phyloP scores from a whole-genome alignment of 1,140 invertebrate genomes.

The Drosophila repleta region DNA sequence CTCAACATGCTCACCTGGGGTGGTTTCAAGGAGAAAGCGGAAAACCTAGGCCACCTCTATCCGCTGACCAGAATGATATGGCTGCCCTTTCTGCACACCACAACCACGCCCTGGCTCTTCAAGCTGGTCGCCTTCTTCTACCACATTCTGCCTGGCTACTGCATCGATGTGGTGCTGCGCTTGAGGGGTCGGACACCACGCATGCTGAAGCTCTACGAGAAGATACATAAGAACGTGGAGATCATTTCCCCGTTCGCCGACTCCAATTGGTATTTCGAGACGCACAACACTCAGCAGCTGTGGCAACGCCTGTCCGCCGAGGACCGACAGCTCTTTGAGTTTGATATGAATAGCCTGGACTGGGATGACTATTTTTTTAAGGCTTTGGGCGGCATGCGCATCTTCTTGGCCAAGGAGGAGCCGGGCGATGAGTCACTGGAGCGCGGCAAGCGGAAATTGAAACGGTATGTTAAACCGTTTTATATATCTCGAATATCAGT shows the following conservation, averaged over 20 bases:
- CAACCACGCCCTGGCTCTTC: conserved; percentile 80
- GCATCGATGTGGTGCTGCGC: conserved; percentile 85
- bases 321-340: conserved; percentile 88
- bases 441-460: conserved; percentile 1
- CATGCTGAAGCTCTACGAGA: conserved; percentile 88
- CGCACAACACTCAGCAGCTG: conserved; percentile 87
- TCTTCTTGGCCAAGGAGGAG: conserved; percentile 89
- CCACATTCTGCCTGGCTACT: conserved; percentile 86
- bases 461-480: conserved; percentile 2
- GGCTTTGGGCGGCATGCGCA: conserved; percentile 87
- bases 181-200: conserved; percentile 74
- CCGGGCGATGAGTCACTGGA: conserved; percentile 84
- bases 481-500: neutral
- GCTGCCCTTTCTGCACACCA: conserved; percentile 84
- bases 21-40: conserved; percentile 84
- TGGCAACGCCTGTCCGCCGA: conserved; percentile 85
- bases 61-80: conserved; percentile 84
- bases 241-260: conserved; percentile 89
- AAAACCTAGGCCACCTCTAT: conserved; percentile 60
- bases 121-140: conserved; percentile 84
- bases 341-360: conserved; percentile 87
- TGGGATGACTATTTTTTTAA: conserved; percentile 87
- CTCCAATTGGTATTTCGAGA: conserved; percentile 88
- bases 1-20: conserved; percentile 88
- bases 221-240: conserved; percentile 88